A percentile compares a stretch with the other conserved stretches of the same genome.
Evolutionary conservation across 2,113 vertebrate species (phyloP).

Genomic region (Sardina pilchardus): DNA sequence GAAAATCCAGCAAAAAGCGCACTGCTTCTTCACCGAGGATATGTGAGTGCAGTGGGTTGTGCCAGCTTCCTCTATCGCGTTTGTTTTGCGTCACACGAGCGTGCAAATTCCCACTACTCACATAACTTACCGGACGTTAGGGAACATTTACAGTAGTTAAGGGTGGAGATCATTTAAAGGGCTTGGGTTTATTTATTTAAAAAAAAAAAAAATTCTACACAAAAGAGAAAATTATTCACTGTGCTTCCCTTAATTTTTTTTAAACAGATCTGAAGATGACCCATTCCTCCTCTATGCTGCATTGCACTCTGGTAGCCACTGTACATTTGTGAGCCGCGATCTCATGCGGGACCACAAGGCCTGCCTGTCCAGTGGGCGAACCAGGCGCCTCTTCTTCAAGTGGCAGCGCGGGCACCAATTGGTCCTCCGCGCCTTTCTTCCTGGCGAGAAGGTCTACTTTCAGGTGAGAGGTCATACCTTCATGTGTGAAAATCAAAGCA

Average conservation of each 20-base stretch:
- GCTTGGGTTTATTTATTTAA: background rate
- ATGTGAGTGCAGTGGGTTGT: slow-evolving; percentile 74
- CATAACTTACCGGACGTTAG: background rate
- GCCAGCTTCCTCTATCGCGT: background rate
- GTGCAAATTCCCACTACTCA: background rate
- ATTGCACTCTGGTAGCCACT: slow-evolving; percentile 87
- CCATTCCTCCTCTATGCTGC: slow-evolving; percentile 91
- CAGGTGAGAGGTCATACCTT: slow-evolving; percentile 70
- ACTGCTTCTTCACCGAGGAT: slow-evolving; percentile 94
- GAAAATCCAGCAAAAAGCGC: slow-evolving; percentile 78
- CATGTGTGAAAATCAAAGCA: background rate
- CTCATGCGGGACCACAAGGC: slow-evolving; percentile 97
- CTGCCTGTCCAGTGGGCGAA: slow-evolving; percentile 73
- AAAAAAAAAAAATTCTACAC: too few species aligned
- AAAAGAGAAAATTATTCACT: background rate
- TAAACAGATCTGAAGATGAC: slow-evolving; percentile 88
- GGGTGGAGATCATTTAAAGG: background rate
- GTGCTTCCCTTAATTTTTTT: background rate
- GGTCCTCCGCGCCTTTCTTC: slow-evolving; percentile 48
- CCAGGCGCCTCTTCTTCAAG: slow-evolving; percentile 87
- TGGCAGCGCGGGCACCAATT: slow-evolving; percentile 97
- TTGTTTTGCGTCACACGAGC: background rate
- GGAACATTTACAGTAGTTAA: background rate
- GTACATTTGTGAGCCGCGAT: slow-evolving; percentile 87
- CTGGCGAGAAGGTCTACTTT: slow-evolving; percentile 70